Conservation (phyloP, 2,113 vertebrate genomes). For the Gambusia affinis region DNA sequence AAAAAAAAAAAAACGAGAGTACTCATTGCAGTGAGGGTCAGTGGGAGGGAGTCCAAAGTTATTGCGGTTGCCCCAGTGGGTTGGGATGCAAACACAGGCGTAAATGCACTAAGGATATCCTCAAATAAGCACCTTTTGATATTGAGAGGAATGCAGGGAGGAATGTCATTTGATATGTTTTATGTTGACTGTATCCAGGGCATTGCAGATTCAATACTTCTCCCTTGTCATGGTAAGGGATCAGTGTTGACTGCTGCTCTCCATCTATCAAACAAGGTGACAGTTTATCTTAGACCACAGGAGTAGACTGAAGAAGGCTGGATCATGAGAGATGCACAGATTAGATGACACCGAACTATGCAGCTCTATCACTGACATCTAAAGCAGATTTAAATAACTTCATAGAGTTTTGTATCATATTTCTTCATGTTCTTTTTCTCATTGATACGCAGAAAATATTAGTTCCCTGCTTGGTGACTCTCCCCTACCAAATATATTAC, state of each 20-base stretch:
- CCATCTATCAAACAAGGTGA: slow-evolving; percentile 76
- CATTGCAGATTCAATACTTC: slow-evolving; percentile 67
- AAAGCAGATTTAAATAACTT: not conserved
- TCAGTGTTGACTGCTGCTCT: slow-evolving; percentile 67
- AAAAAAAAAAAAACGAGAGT: slow-evolving; percentile 80
- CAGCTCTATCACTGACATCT: not conserved
- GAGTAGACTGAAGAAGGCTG: slow-evolving; percentile 48
- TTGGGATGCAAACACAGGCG: slow-evolving; percentile 80
- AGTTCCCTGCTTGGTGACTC: not conserved
- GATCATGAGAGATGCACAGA: slow-evolving; percentile 41
- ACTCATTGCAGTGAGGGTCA: slow-evolving; percentile 74
- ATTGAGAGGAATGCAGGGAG: slow-evolving; percentile 72
- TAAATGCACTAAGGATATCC: slow-evolving; percentile 82
- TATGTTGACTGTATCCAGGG: slow-evolving; percentile 81
- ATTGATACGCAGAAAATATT: not conserved
- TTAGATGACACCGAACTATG: slow-evolving; percentile 39
- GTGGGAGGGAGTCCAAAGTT: slow-evolving; percentile 78
- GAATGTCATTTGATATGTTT: slow-evolving; percentile 73
- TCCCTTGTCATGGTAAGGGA: slow-evolving; percentile 80
- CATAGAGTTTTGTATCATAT: not conserved
- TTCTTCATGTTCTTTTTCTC: not conserved
- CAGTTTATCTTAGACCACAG: slow-evolving; percentile 78
- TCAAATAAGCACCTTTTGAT: slow-evolving; percentile 84
- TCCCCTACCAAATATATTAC: not conserved
- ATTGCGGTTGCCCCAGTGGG: slow-evolving; percentile 78